These are phyloP conservation scores for Myopa tessellatipennis DNA, from an alignment of 2,888 invertebrate species.

Conservation along the genomic window DNA sequence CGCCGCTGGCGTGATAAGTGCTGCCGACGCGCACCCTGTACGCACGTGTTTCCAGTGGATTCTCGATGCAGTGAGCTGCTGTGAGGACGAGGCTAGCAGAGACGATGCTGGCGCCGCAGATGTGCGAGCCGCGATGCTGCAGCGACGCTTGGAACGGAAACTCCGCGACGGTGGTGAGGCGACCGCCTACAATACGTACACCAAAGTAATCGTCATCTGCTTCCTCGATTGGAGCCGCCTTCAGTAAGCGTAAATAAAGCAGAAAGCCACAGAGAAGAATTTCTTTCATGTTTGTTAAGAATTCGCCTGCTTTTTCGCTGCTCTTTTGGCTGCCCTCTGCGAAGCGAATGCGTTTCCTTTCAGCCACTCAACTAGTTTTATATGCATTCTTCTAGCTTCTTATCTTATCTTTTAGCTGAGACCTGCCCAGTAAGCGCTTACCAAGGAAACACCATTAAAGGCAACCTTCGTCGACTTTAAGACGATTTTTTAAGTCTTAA, in stretches of 20 bases:
- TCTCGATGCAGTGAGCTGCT: slow-evolving; percentile 53
- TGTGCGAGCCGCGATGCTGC: slow-evolving; percentile 47
- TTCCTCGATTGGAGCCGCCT: neutral
- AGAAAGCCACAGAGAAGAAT: neutral
- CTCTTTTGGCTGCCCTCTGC: neutral
- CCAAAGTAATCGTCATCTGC: slow-evolving; percentile 23
- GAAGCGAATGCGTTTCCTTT: slow-evolving; percentile 2
- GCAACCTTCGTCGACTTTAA: too few species aligned
- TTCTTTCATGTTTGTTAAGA: neutral
- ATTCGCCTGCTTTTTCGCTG: too few species aligned
- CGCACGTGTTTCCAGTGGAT: slow-evolving; percentile 47
- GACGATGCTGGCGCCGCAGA: slow-evolving; percentile 51
- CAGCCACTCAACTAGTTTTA: neutral
- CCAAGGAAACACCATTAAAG: too few species aligned
- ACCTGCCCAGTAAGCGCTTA: too few species aligned
- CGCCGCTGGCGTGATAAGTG: slow-evolving; percentile 54
- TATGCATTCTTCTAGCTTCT: neutral
- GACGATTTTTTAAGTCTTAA: too few species aligned
- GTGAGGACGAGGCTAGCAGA: slow-evolving; percentile 46
- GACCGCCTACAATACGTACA: slow-evolving; percentile 51
- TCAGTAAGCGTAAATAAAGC: neutral
- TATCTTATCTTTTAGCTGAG: too few species aligned
- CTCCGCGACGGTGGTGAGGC: slow-evolving; percentile 45
- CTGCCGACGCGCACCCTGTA: slow-evolving; percentile 57
- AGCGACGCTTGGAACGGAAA: slow-evolving; percentile 51